Evolutionary conservation across 1,140 invertebrate species (phyloP), one percentile per base, ranked within the genome.

Genomic region (Planococcus citri): DNA sequence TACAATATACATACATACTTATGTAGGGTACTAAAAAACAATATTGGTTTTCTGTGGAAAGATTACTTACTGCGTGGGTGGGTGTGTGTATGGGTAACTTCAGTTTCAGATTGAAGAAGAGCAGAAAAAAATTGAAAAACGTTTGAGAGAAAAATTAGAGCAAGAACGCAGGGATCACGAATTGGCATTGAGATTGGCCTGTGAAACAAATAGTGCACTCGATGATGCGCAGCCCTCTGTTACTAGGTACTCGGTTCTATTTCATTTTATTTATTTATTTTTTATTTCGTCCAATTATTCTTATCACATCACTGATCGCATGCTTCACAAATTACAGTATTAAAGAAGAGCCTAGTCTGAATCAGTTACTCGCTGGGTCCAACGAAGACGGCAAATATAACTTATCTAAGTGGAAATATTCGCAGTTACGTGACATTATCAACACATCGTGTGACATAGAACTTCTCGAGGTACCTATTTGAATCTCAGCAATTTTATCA

Each of bases 371-470:
- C 10, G 25, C 21, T 17, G 60, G 24, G 24, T 21, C 60, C 10
- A 64, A 9, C 3, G 22, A 64, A 25, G 17, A 27, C 21, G 21
- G 94, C 77, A 97, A 97, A 76, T 90, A 92, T 80, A 94, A 98
- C 79, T 82, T 98, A 61, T 93, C 92, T 8, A 96, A 95, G 75
- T 98, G 94, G 94, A 98, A 97, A 78, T 98, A 98, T 82, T 96
- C 95, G 4, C 93, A 98, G 76, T 79, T 98, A 12, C 83, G 96
- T 72, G 95, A 98, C 81, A 91, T 93, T 37, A 98, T 98, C 76
- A 98, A 98, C 78, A 98, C 95, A 1, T 97, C 94, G 3, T 97
- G 94, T 83, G 95, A 97, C 84, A 91, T 94, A 76, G 90, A 93
- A 74, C 78, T 94, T 37, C 78, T 94, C 12, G 90, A 91, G 84